A percentile compares a stretch with the other conserved stretches of the same genome.
phyloP scores from a whole-genome alignment of 92 coral and sea anemone species.

The Virgularia gustaviana region DNA sequence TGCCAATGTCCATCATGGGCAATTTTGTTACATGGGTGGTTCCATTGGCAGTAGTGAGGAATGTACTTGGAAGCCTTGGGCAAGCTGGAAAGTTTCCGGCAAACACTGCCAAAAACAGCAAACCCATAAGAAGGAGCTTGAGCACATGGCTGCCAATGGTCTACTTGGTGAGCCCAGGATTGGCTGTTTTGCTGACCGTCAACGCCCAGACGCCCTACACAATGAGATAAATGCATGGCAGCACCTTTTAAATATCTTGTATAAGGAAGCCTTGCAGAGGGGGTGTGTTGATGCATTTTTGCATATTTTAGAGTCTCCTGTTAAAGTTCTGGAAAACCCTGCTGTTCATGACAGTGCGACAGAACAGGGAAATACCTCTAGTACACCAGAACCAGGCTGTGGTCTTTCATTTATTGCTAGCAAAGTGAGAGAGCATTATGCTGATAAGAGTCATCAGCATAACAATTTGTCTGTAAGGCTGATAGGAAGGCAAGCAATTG shows the following conservation, averaged over 20 bases:
- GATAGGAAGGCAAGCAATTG: conserved; percentile 55
- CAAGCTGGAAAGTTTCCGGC: not conserved
- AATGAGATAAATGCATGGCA: too few species aligned
- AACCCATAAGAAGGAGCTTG: conserved; percentile 16
- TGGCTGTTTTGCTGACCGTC: conserved; percentile 30
- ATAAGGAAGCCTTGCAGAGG: too few species aligned
- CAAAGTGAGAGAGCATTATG: conserved; percentile 53
- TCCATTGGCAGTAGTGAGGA: not conserved
- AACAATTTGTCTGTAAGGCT: conserved; percentile 45
- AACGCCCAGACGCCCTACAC: too few species aligned
- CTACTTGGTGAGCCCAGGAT: conserved; percentile 27
- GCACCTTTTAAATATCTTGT: too few species aligned
- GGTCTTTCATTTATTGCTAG: too few species aligned
- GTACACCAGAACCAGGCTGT: too few species aligned
- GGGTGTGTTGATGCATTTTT: not conserved
- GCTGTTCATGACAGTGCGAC: too few species aligned
- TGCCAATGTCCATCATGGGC: conserved; percentile 10
- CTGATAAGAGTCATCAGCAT: conserved; percentile 36
- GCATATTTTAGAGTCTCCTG: too few species aligned
- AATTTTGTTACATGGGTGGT: conserved; percentile 47
- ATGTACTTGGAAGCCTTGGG: not conserved
- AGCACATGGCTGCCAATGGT: conserved; percentile 43
- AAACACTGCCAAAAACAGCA: not conserved
- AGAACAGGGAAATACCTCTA: too few species aligned
- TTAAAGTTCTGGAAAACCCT: too few species aligned